phyloP scores from a whole-genome alignment of 1,140 invertebrate genomes.

The Eubasilissa regina region DNA sequence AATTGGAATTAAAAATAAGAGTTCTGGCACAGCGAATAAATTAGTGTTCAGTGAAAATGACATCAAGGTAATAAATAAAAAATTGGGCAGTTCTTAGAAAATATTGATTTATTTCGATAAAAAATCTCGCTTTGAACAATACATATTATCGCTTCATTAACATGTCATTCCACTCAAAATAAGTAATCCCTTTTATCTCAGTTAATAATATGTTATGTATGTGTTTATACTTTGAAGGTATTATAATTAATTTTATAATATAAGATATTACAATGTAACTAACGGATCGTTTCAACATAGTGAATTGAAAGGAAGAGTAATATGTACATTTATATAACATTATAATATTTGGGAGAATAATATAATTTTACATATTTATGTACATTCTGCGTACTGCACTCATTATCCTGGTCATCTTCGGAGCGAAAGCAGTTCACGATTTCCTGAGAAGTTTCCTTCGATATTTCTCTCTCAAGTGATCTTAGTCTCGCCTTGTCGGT shows the following conservation, averaged over 20 bases:
- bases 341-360: conserved; percentile 19
- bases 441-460: background rate
- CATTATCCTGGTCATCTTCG: background rate
- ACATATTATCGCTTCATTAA: conserved; percentile 42
- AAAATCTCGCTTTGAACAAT: conserved; percentile 57
- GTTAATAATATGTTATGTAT: background rate
- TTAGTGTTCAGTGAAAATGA: background rate
- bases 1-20: too few relatives aligned
- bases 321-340: conserved; percentile 12
- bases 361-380: conserved; percentile 19
- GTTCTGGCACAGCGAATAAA: too few relatives aligned
- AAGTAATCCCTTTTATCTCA: background rate
- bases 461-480: background rate
- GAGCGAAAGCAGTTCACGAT: background rate
- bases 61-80: conserved; percentile 23
- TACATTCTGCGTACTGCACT: conserved; percentile 2
- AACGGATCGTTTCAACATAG: conserved; percentile 14
- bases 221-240: background rate
- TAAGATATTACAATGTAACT: conserved; percentile 28
- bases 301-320: conserved; percentile 16
- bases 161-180: background rate
- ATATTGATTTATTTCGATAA: conserved; percentile 58
- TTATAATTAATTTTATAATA: conserved; percentile 21
- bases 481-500: conserved; percentile 48
- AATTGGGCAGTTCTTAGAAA: conserved; percentile 51